Evolutionary conservation across 2,797 vertebrate genomes (phyloP).

Genomic region (Tolypeutes matacus): DNA sequence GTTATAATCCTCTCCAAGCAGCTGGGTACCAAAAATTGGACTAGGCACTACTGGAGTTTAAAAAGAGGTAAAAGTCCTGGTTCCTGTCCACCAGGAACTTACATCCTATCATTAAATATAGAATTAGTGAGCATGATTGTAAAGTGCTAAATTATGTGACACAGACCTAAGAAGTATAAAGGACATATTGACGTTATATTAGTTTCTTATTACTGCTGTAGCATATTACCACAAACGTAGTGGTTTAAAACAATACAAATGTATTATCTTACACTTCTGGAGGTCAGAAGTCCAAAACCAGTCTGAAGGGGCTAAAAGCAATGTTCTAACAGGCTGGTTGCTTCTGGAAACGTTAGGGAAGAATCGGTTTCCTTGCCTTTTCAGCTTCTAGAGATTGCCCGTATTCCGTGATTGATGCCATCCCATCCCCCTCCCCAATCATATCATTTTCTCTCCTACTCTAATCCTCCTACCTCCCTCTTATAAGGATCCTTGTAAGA

Average conservation of each 20-base stretch:
- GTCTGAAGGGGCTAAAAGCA: background rate
- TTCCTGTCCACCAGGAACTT: background rate
- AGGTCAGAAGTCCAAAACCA: constrained; percentile 14
- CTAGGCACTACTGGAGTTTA: background rate
- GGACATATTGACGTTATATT: background rate
- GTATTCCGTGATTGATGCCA: background rate
- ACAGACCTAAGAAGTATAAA: background rate
- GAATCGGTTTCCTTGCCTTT: background rate
- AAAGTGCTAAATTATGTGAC: background rate
- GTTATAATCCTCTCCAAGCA: constrained; percentile 27
- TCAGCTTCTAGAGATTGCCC: background rate
- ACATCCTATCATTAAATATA: background rate
- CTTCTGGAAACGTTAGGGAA: background rate
- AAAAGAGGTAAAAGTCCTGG: background rate
- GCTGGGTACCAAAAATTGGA: background rate
- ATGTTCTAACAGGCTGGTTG: background rate
- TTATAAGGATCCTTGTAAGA: background rate
- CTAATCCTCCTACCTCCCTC: background rate
- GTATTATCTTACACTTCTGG: background rate
- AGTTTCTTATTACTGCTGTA: constrained; percentile 1
- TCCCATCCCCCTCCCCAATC: background rate
- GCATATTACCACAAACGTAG: background rate
- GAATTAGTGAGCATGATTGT: background rate
- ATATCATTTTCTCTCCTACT: background rate
- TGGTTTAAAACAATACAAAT: constrained; percentile 3